These are phyloP conservation scores for Homarus americanus DNA, from an alignment of 1,140 invertebrate genomes.

Conservation along the genomic window DNA sequence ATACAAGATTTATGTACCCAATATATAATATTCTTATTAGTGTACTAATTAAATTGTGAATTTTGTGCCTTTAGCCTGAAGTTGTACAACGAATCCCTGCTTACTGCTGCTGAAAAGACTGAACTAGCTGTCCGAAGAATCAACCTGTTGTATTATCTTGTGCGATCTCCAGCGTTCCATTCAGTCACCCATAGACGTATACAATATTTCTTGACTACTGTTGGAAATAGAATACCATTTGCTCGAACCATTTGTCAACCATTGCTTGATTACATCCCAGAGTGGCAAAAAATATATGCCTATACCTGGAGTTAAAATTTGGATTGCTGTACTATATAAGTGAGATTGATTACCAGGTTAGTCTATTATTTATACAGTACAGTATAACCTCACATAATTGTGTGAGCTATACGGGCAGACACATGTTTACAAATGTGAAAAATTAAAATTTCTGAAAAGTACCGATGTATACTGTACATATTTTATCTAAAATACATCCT, in stretches of 20 bases:
- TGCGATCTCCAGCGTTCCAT: slow-evolving; percentile 71
- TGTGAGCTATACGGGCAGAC: too few relatives aligned
- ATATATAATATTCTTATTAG: too few relatives aligned
- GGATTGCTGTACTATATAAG: neutral
- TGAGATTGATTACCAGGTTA: too few relatives aligned
- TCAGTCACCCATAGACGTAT: slow-evolving; percentile 58
- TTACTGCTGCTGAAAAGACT: slow-evolving; percentile 40
- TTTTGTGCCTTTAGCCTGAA: neutral
- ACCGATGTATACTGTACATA: too few relatives aligned
- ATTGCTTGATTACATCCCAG: slow-evolving; percentile 66
- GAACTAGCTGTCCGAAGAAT: slow-evolving; percentile 66
- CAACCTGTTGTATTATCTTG: slow-evolving; percentile 70
- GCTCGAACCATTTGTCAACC: slow-evolving; percentile 60
- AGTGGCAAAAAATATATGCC: slow-evolving; percentile 74
- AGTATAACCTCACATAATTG: too few relatives aligned
- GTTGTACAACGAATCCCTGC: neutral
- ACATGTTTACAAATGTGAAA: too few relatives aligned
- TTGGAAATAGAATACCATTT: slow-evolving; percentile 61
- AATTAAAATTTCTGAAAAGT: too few relatives aligned
- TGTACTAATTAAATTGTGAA: too few relatives aligned
- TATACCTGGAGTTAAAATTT: slow-evolving; percentile 69
- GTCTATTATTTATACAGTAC: too few relatives aligned
- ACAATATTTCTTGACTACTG: slow-evolving; percentile 29
- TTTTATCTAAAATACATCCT: too few relatives aligned
- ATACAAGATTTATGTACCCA: too few relatives aligned